Evolutionary conservation across 2,113 vertebrate genomes (phyloP), one percentile per base, ranked within the genome.

Genomic region (Pituophis catenifer): DNA sequence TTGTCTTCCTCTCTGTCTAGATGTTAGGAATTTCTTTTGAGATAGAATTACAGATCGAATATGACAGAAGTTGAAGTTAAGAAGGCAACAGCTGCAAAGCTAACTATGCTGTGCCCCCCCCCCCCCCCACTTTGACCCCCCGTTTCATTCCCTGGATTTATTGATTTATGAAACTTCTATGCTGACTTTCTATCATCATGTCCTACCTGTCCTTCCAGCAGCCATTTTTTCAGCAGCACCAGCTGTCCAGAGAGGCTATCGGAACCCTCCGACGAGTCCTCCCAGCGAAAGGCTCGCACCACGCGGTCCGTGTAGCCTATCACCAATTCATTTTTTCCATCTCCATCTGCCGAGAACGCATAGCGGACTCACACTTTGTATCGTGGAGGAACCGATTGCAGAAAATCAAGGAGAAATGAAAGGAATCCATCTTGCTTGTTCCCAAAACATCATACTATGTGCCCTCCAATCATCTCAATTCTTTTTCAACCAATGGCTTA

Each of bases 221-320:
- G 98, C 99, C 99, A 99, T 92, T 99, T 99, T 97, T 99, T 99
- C 91, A 99, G 97, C 38, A 98, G 97, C 8, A 99, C 96, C 96
- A 99, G 96, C 92, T 99, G 99, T 44, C 99, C 99, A 0, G 97
- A 96, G 8, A 97, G 87, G 13, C 97, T 94, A 7, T 99, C 99
- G 0, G 98, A 93, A 11, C 95, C 88, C 2, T 99, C 99, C 0
- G 97, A 95, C 0, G 97, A 96, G 91, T 99, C 98, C 89, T 99
- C 99, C 99, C 99, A 99, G 15, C 99, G 98, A 95, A 99, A 99
- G 12, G 99, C 99, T 93, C 99, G 98, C 7, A 99, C 99, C 90
- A 99, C 99, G 0, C 99, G 98, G 98, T 99, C 99, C 2, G 99
- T 99, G 97, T 99, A 99, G 8, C 99, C 99, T 87, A 99, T 98